Conservation (phyloP, 2,113 vertebrate species). For the Ondatra zibethicus region DNA sequence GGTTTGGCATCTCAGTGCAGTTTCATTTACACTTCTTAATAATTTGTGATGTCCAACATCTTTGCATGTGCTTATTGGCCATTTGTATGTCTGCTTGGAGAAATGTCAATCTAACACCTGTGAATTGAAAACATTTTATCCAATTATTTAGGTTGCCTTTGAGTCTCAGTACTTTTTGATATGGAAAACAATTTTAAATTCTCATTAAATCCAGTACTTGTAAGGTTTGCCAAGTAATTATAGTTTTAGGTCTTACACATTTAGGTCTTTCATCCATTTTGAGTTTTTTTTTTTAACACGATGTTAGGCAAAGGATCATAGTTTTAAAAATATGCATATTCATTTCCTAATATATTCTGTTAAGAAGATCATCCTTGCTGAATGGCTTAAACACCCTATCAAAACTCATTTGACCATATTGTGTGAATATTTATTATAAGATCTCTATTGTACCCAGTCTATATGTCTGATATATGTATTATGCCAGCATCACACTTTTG, state of each 20-base stretch:
- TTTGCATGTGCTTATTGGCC: background rate
- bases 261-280: background rate
- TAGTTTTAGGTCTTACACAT: background rate
- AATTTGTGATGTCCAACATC: background rate
- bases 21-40: conserved; percentile 3
- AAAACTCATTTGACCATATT: background rate
- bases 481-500: background rate
- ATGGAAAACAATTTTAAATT: background rate
- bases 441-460: background rate
- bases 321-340: background rate
- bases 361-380: background rate
- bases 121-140: background rate
- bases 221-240: background rate
- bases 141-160: background rate
- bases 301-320: background rate
- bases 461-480: background rate
- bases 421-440: background rate
- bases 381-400: background rate
- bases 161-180: background rate
- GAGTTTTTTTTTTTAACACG: background rate
- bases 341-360: background rate
- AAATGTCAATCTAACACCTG: background rate
- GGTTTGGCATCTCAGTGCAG: background rate
- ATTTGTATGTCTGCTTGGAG: background rate
- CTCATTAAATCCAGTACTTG: background rate